Base-by-base conservation (phyloP, 2,113 vertebrate species). In the Corapipo altera region DNA sequence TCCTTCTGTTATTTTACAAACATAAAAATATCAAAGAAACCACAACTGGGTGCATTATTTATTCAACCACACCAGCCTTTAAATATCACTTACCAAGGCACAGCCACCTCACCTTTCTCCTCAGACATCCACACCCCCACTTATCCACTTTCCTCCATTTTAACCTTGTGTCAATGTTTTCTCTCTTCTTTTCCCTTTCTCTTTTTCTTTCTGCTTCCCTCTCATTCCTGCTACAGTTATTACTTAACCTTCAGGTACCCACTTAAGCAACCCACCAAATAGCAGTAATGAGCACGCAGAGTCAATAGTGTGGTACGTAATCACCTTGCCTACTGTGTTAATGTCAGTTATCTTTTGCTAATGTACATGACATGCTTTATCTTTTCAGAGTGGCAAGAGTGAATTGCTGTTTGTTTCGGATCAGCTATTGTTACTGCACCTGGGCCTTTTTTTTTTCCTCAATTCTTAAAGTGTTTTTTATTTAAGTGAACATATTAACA, bases 161-260 rank as follows among this genome's bases (percentile, higher is more conserved):
- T 93, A 97, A 96, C 95, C 95, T 95, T 67, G 65, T 88, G 87
- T 96, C 96, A 96, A 94, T 96, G 96, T 97, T 96, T 95, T 89
- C 91, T 92, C 43, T 94, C 95, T 95, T 93, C 86, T 92, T 95
- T 94, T 65, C 24, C 88, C 48, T 66, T 94, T 88, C 80, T 74
- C 76, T 44, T 27, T 19, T 86, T 93, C 84, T 80, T 77, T 78
- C 69, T 35, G 91, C 81, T 96, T 89, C 79, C 81, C 87, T 96
- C 81, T 96, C 87, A 66, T 91, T 94, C 93, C 93, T 95, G 52
- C 95, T 81, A 83, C 87, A 89, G 96, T 95, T 97, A 97, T 97
- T 97, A 96, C 95, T 97, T 97, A 97, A 97, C 96, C 97, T 97
- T 97, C 97, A 97, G 97, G 97, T 97, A 97, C 85, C 96, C 96